A percentile compares a stretch with the other conserved stretches of the same genome.
Conservation (phyloP, 2,888 invertebrate genomes). For the Horisme vitalbata region DNA sequence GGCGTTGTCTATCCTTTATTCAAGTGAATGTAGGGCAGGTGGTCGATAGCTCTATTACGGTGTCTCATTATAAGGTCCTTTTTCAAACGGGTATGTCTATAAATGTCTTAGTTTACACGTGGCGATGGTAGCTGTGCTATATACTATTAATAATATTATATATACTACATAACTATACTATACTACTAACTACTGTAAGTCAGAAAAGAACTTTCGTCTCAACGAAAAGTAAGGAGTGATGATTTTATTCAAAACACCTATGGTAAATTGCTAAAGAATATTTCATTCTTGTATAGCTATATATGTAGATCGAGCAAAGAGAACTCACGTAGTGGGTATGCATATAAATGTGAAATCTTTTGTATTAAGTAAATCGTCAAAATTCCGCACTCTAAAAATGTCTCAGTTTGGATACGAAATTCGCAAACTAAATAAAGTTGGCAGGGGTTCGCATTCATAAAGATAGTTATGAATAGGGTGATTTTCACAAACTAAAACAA, state of each 20-base stretch:
- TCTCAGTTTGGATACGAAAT: background rate
- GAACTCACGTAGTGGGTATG: background rate
- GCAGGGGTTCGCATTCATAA: too few relatives aligned
- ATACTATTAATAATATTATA: background rate
- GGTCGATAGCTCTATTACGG: slow-evolving; percentile 16
- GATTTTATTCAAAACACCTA: too few relatives aligned
- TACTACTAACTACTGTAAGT: too few relatives aligned
- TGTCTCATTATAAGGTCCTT: slow-evolving; percentile 6
- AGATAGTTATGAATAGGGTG: too few relatives aligned
- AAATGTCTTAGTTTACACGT: background rate
- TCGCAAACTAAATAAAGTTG: background rate
- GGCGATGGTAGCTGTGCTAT: background rate
- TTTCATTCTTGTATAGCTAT: background rate
- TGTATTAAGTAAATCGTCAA: too few relatives aligned
- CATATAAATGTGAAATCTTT: background rate
- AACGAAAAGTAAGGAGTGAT: too few relatives aligned
- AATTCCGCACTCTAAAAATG: background rate
- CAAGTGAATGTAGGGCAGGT: slow-evolving; percentile 23
- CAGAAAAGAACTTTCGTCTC: too few relatives aligned
- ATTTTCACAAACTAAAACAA: too few relatives aligned
- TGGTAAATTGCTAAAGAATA: too few relatives aligned
- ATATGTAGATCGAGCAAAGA: background rate
- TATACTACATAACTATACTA: too few relatives aligned
- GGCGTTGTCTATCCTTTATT: background rate
- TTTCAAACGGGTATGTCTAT: slow-evolving; percentile 4